phyloP scores from a whole-genome alignment of 2,113 vertebrate species.

The Tyrannus savana region DNA sequence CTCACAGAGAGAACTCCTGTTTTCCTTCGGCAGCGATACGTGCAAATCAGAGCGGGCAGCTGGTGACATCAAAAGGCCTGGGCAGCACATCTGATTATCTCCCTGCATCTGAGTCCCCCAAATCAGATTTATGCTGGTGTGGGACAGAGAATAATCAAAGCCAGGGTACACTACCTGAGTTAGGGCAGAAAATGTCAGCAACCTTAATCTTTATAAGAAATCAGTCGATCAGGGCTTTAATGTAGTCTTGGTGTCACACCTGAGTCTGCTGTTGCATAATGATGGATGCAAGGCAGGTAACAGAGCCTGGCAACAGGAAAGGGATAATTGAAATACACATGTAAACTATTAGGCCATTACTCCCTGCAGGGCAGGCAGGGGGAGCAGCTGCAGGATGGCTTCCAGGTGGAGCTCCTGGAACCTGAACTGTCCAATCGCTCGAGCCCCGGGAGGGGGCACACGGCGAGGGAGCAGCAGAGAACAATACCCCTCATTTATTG shows the following conservation, averaged over 20 bases:
- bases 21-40: slow-evolving; percentile 18
- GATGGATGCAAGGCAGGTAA: not conserved
- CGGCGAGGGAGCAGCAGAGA: not conserved
- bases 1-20: slow-evolving; percentile 31
- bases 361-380: not conserved
- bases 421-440: not conserved
- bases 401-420: slow-evolving; percentile 36
- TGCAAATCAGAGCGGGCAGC: slow-evolving; percentile 31
- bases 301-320: not conserved
- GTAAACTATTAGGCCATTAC: slow-evolving; percentile 26
- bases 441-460: not conserved
- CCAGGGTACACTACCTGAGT: not conserved
- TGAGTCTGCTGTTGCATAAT: not conserved
- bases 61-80: slow-evolving; percentile 36
- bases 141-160: slow-evolving; percentile 8
- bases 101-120: not conserved
- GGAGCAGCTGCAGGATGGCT: not conserved
- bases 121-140: slow-evolving; percentile 6
- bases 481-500: not conserved
- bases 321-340: slow-evolving; percentile 41
- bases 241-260: not conserved
- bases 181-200: not conserved
- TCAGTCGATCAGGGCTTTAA: not conserved
- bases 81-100: not conserved
- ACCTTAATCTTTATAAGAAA: not conserved